Evolutionary conservation across 2,797 vertebrate genomes (phyloP).

Genomic region (Phaenicophaeus curvirostris): DNA sequence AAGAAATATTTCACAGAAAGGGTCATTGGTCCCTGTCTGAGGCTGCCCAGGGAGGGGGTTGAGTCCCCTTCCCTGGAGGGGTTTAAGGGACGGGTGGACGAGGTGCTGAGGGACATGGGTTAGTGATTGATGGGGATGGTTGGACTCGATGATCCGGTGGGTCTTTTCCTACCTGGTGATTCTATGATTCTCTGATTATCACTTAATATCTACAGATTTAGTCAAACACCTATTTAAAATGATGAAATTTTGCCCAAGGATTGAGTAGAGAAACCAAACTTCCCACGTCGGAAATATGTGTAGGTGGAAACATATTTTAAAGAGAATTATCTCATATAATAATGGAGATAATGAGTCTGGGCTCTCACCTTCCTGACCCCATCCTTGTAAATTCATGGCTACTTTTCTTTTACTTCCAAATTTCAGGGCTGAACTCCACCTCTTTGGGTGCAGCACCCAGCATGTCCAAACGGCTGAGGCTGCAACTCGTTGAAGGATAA

Average conservation of each 20-base stretch:
- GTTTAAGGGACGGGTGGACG: no score
- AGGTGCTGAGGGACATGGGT: no score
- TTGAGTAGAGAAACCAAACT: not conserved
- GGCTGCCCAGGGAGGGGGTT: no score
- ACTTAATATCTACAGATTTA: accelerated
- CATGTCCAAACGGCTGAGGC: not conserved
- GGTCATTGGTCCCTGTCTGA: no score
- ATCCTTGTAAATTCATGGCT: accelerated
- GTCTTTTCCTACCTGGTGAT: no score
- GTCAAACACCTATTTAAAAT: accelerated
- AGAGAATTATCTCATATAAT: not conserved
- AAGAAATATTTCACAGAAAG: no score
- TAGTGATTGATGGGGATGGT: no score
- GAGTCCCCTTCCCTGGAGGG: no score
- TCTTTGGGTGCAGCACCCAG: not conserved
- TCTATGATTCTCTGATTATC: no score
- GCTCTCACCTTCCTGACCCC: not conserved
- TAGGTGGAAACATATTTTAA: not conserved
- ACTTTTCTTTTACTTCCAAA: not conserved
- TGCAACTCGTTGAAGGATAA: not conserved
- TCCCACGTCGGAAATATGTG: not conserved
- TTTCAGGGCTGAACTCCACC: not conserved
- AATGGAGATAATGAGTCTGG: not conserved
- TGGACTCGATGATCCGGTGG: no score
- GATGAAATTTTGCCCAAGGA: not conserved